A percentile compares a stretch with the other conserved stretches of the same genome.
Conservation (phyloP, 2,113 vertebrate genomes). For the Sebastes fasciatus region DNA sequence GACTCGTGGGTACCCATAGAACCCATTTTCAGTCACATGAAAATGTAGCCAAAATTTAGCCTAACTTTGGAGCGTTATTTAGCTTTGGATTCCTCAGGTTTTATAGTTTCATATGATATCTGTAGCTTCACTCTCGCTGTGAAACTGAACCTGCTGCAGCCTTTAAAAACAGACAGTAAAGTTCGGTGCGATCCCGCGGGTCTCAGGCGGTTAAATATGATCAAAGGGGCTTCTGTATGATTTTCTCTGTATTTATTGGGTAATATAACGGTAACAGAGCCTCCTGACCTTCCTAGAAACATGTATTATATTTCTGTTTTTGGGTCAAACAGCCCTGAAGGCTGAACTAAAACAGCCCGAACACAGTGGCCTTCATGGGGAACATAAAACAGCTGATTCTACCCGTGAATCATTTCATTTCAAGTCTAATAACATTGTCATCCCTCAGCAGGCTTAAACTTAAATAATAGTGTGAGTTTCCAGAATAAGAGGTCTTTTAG, state of each 20-base stretch:
- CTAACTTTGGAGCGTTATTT: too few species aligned
- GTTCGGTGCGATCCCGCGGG: too few species aligned
- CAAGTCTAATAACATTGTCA: background rate
- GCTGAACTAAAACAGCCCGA: background rate
- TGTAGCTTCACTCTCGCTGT: too few species aligned
- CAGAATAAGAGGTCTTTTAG: background rate
- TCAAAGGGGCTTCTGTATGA: background rate
- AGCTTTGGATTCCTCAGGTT: too few species aligned
- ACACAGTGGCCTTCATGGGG: background rate
- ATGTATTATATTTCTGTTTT: too few species aligned
- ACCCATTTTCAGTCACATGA: too few species aligned
- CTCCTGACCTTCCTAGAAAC: background rate
- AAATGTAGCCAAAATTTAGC: too few species aligned
- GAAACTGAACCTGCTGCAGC: too few species aligned
- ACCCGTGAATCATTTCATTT: background rate
- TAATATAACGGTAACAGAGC: background rate
- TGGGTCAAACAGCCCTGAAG: background rate
- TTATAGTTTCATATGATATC: too few species aligned
- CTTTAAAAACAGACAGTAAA: too few species aligned
- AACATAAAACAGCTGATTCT: background rate
- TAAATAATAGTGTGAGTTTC: background rate
- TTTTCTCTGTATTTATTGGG: background rate
- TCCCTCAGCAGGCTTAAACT: background rate
- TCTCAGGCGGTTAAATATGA: background rate
- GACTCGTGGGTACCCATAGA: too few species aligned